phyloP scores from a whole-genome alignment of 1,140 invertebrate species.

The Forficula auricularia region DNA sequence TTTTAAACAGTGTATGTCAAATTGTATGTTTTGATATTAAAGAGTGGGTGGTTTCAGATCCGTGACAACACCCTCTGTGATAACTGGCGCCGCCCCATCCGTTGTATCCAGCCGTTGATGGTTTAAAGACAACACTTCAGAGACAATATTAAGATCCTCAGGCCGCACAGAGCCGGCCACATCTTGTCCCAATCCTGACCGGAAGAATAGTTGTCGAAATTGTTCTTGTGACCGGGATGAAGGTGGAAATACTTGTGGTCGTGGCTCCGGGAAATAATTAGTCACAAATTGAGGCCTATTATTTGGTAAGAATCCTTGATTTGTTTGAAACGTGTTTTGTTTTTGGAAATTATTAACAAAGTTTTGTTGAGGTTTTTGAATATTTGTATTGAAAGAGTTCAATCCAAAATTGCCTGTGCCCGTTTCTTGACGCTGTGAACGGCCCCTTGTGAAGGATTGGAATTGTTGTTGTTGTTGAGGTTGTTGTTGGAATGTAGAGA shows the following conservation, averaged over 20 bases:
- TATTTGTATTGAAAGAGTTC: too few species aligned
- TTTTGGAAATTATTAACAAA: slow-evolving; percentile 19
- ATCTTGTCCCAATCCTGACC: slow-evolving; percentile 33
- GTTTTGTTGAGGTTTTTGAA: slow-evolving; percentile 7
- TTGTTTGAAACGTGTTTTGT: slow-evolving; percentile 11
- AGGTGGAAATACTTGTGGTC: slow-evolving; percentile 13
- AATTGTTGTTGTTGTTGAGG: slow-evolving; percentile 6
- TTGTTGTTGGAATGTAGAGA: slow-evolving; percentile 12
- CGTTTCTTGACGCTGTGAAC: slow-evolving; percentile 24
- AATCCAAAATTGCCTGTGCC: slow-evolving; percentile 24
- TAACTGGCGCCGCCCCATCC: neutral
- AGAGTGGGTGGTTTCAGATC: neutral
- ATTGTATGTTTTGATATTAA: too few species aligned
- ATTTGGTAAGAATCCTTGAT: slow-evolving; percentile 13
- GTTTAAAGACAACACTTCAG: slow-evolving; percentile 57
- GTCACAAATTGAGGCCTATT: slow-evolving; percentile 12
- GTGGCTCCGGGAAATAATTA: slow-evolving; percentile 6
- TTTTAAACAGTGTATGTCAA: too few species aligned
- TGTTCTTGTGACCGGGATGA: slow-evolving; percentile 34
- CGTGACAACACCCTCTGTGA: neutral
- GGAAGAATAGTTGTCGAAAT: slow-evolving; percentile 40
- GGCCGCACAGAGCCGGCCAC: slow-evolving; percentile 29
- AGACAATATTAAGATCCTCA: slow-evolving; percentile 60
- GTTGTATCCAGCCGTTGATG: slow-evolving; percentile 26
- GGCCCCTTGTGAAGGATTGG: neutral